Evolutionary conservation across 2,113 vertebrate genomes (phyloP), one percentile per base, ranked within the genome.

Genomic region (Crypturellus undulatus): DNA sequence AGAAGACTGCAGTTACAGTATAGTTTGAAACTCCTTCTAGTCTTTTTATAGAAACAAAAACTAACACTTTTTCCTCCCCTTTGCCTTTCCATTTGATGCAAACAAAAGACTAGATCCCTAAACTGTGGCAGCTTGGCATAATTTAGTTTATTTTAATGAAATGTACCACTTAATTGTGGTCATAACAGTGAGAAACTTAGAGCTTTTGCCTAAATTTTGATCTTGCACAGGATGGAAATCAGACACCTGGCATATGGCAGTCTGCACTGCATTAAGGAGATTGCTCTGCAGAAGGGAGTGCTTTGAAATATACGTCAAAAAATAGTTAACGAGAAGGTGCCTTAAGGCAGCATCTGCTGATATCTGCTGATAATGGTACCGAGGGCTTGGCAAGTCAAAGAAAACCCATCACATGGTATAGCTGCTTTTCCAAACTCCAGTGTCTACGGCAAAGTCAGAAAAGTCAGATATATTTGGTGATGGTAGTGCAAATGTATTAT

Each of bases 21-120:
- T 71, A 49, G 22, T 68, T 90, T 82, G 91, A 90, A 91, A 69
- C 56, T 93, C 36, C 54, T 80, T 34, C 30, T 76, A 71, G 17
- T 18, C 40, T 72, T n/a, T 19, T 87, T 84, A 58, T 26, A 20
- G 79, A 87, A 92, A 76, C n/a, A 87, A 94, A 45, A 32, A 7
- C 0, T 24, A 83, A 17, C 36, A 63, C 12, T 17, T 58, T 89
- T 34, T 45, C 87, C 34, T 15, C 8, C 40, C 12, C 12, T 19
- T 36, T 86, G 54, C 51, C 56, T 87, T 14, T 11, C 10, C 15
- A 32, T 20, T 3, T 60, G 58, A 60, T 71, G 34, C 58, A 91
- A 90, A 67, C 14, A 83, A 79, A 65, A 26, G 51, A 21, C 26
- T 70, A 38, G 34, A 56, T 87, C 30, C 3, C 4, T 12, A n/a